Conservation (phyloP, 2,888 invertebrate genomes). For the Eretmocerus hayati region DNA sequence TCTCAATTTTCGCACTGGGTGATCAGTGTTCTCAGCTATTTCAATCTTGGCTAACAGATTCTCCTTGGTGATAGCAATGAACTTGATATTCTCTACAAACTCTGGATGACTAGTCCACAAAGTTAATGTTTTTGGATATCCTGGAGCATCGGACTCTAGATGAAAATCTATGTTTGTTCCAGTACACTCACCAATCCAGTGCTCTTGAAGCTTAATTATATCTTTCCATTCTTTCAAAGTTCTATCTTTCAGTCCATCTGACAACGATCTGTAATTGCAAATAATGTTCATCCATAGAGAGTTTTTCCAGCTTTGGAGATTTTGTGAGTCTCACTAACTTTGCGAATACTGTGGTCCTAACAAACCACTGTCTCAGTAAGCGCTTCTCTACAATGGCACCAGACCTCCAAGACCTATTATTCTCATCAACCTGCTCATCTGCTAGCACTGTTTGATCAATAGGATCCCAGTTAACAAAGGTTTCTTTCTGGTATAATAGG, state of each 20-base stretch:
- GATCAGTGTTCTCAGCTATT: slow-evolving; percentile 21
- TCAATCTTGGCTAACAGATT: slow-evolving; percentile 50
- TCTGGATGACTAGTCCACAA: slow-evolving; percentile 74
- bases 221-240: slow-evolving; percentile 74
- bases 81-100: slow-evolving; percentile 62
- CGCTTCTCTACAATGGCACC: slow-evolving; percentile 90
- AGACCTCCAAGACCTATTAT: slow-evolving; percentile 91
- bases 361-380: slow-evolving; percentile 88
- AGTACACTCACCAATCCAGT: slow-evolving; percentile 86
- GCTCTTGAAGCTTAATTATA: slow-evolving; percentile 73
- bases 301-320: not conserved
- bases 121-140: slow-evolving; percentile 45
- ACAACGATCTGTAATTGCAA: slow-evolving; percentile 39
- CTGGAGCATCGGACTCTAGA: slow-evolving; percentile 41
- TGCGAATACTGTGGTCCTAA: slow-evolving; percentile 80
- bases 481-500: slow-evolving; percentile 79
- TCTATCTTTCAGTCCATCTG: slow-evolving; percentile 65
- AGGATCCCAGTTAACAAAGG: slow-evolving; percentile 97
- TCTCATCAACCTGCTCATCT: slow-evolving; percentile 92
- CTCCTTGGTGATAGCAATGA: slow-evolving; percentile 57
- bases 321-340: slow-evolving; percentile 50
- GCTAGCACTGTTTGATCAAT: slow-evolving; percentile 95
- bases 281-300: not conserved
- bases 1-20: slow-evolving; percentile 38
- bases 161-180: slow-evolving; percentile 68